Evolutionary conservation across 1,140 invertebrate species (phyloP).

Genomic region (Ceratosolen solmsi): DNA sequence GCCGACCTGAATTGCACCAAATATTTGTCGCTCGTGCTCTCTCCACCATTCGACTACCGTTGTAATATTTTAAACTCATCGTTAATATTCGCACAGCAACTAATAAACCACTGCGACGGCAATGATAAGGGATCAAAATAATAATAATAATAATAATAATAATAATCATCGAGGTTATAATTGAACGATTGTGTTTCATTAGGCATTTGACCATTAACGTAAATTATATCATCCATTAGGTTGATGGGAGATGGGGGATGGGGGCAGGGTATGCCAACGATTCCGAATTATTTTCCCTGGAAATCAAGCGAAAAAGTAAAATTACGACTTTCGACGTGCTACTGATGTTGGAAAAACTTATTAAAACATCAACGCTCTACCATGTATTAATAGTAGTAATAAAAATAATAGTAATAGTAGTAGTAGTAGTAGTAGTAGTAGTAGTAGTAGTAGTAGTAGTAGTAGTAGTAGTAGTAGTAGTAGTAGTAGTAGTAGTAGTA

Average conservation of each 20-base stretch:
- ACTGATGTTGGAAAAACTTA: background rate
- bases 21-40: background rate
- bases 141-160: background rate
- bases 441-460: no score
- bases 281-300: background rate
- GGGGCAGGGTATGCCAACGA: background rate
- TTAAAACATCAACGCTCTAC: no score
- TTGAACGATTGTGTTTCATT: background rate
- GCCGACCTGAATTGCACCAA: background rate
- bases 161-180: no score
- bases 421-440: no score
- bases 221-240: background rate
- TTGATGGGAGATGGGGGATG: no score
- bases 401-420: no score
- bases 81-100: background rate
- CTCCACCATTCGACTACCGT: background rate
- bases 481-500: no score
- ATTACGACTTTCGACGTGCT: background rate
- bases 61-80: background rate
- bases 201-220: background rate
- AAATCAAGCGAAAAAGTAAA: background rate
- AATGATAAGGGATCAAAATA: background rate
- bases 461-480: no score
- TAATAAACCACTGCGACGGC: background rate
- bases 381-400: no score